These are phyloP conservation scores for Oceanites oceanicus DNA, from an alignment of 2,113 vertebrate species.

Conservation along the genomic window DNA sequence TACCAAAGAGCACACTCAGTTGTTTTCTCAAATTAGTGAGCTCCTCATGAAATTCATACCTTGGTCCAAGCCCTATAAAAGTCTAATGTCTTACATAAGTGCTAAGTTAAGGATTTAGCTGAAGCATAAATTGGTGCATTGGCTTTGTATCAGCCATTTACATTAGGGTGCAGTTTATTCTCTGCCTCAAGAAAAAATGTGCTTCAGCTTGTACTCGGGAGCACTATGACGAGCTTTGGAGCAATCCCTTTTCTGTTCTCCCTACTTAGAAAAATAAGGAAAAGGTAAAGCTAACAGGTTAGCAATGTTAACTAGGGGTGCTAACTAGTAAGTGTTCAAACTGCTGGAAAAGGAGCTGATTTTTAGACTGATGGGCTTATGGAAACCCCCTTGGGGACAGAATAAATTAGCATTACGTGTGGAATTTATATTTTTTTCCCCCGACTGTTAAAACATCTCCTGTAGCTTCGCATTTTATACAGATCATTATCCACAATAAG, in stretches of 20 bases:
- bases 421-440: background rate
- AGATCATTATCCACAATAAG: background rate
- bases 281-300: background rate
- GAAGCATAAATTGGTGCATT: slow-evolving; percentile 18
- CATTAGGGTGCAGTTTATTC: slow-evolving; percentile 40
- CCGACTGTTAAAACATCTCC: background rate
- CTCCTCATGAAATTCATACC: slow-evolving; percentile 23
- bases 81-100: slow-evolving; percentile 50
- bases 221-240: background rate
- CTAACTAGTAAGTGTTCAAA: background rate
- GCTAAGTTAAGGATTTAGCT: slow-evolving; percentile 50
- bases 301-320: background rate
- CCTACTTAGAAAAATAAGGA: background rate
- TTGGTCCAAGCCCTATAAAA: slow-evolving; percentile 44
- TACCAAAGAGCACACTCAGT: background rate
- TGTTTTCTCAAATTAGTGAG: slow-evolving; percentile 52
- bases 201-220: background rate
- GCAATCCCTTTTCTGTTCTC: background rate
- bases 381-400: background rate
- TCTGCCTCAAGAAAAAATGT: slow-evolving; percentile 36
- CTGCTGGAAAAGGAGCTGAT: background rate
- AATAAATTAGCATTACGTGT: background rate
- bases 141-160: slow-evolving; percentile 55
- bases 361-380: background rate
- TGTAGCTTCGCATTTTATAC: background rate